Percentiles rank a stretch among this genome's conserved stretches.
phyloP scores from a whole-genome alignment of 2,888 invertebrate species.

The Fragum whitleyi region DNA sequence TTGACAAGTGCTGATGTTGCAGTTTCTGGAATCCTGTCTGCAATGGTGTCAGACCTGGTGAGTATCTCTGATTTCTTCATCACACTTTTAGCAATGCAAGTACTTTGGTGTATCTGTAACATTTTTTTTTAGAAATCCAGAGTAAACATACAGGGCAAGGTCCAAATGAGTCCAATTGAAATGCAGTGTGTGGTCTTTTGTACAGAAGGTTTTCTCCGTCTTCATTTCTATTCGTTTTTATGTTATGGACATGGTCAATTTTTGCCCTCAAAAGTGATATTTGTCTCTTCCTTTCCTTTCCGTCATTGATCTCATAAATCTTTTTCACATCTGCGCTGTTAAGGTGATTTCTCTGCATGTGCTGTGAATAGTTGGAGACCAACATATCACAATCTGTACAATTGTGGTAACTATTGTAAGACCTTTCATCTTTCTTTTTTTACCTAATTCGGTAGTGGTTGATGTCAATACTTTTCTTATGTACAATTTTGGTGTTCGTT shows the following conservation, averaged over 20 bases:
- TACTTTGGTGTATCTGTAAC: background rate
- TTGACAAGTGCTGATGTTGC: background rate
- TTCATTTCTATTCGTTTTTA: background rate
- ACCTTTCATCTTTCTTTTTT: background rate
- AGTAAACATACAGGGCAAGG: conserved; percentile 10
- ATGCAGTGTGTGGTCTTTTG: background rate
- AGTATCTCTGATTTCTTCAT: background rate
- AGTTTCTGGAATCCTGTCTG: background rate
- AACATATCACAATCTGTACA: background rate
- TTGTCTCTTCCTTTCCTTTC: background rate
- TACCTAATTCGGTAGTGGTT: background rate
- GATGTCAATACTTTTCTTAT: background rate
- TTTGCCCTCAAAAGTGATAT: background rate
- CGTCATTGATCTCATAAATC: background rate
- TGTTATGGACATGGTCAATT: background rate
- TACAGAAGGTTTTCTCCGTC: background rate
- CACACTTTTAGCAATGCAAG: background rate
- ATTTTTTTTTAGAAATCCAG: conserved; percentile 7
- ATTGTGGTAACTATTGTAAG: background rate
- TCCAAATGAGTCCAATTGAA: background rate
- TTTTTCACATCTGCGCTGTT: background rate
- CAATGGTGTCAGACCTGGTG: background rate
- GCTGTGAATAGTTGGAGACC: background rate
- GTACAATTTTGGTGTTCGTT: background rate
- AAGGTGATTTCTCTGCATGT: background rate